phyloP scores from a whole-genome alignment of 2,888 invertebrate species.

The Hartigia nigra region DNA sequence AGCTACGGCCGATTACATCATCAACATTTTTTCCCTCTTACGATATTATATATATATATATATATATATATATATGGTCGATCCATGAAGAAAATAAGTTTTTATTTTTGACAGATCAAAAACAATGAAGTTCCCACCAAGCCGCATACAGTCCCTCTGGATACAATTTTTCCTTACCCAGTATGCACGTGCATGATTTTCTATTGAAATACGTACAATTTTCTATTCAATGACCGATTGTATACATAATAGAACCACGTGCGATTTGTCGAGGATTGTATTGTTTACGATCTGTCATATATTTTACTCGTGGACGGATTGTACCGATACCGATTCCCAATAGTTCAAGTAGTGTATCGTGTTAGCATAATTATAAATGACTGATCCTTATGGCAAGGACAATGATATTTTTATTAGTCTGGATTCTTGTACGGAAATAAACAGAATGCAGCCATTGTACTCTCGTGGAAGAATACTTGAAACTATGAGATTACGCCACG shows the following conservation, averaged over 20 bases:
- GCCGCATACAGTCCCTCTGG: neutral
- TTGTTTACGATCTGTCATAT: neutral
- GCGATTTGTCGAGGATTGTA: too few species aligned
- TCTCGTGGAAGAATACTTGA: slow-evolving; percentile 36
- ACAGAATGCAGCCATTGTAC: slow-evolving; percentile 13
- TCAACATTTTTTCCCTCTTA: neutral
- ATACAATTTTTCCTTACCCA: neutral
- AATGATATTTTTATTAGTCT: neutral
- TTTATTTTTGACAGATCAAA: neutral
- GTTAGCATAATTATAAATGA: too few species aligned
- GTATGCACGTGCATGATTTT: too few species aligned
- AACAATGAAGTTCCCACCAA: neutral
- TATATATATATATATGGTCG: neutral
- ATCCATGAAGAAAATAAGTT: neutral
- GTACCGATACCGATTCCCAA: neutral
- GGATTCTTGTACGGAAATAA: neutral
- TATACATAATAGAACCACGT: too few species aligned
- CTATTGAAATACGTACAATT: too few species aligned
- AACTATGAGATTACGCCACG: neutral
- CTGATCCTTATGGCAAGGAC: neutral
- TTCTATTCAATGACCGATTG: too few species aligned
- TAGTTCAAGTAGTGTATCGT: too few species aligned
- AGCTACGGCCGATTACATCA: neutral
- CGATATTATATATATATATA: neutral
- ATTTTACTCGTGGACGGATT: neutral